phyloP scores from a whole-genome alignment of 2,113 vertebrate genomes.

The Typhlomys cinereus region DNA sequence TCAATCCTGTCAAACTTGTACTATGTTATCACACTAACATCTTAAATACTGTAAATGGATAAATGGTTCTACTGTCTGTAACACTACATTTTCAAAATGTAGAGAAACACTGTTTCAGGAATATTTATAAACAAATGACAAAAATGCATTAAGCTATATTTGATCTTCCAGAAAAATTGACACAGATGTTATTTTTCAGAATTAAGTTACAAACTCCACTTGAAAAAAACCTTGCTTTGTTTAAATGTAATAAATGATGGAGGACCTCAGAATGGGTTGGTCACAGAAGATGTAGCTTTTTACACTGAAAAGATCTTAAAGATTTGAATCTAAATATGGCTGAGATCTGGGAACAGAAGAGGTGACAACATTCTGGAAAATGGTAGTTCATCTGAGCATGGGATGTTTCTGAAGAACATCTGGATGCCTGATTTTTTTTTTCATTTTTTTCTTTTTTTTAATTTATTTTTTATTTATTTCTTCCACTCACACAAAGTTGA shows the following conservation, averaged over 20 bases:
- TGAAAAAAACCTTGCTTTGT: no score
- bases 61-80: background rate
- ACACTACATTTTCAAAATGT: background rate
- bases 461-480: no score
- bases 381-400: slow-evolving; percentile 69
- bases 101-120: background rate
- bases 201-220: no score
- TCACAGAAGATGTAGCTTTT: slow-evolving; percentile 97
- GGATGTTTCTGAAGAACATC: slow-evolving; percentile 71
- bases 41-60: background rate
- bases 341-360: slow-evolving; percentile 99
- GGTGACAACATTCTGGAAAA: slow-evolving; percentile 89
- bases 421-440: no score
- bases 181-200: no score
- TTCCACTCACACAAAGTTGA: no score
- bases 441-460: no score
- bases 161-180: no score
- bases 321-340: slow-evolving; percentile 95
- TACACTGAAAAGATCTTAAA: slow-evolving; percentile 96
- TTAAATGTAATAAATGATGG: no score
- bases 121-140: no score
- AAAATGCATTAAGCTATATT: no score
- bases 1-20: background rate
- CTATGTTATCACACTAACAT: background rate
- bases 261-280: no score